Evolutionary conservation across 2,888 invertebrate species (phyloP), one percentile per base, ranked within the genome.

Genomic region (Rhodophaea formosa): DNA sequence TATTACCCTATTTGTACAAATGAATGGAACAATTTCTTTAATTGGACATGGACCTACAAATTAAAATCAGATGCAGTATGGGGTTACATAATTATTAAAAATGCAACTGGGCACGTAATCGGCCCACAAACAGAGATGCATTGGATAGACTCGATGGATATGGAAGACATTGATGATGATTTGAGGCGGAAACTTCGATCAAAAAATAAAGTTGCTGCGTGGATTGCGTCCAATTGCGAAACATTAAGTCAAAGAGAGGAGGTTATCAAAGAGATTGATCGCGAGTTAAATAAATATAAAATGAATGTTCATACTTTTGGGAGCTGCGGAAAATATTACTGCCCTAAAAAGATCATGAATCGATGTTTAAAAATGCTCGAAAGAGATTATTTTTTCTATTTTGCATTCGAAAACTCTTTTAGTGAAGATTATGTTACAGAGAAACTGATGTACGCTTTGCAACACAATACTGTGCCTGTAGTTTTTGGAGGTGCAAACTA

Each of bases 401-500:
- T 88, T 8, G 82, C 86, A 1, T 86, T 87, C 54, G 88, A 88
- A 62, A 87, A 85, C 62, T 70, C 85, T 10, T 53, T 86, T 0
- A 79, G 79, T 53, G 84, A 82, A n/a, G 88, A 89, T 70, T 88
- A 86, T 57, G 82, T 88, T 0, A 84, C 88, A 1, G 87, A 89
- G 63, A 88, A 86, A 62, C 58, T 88, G 29, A 61, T 87, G 10
- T 67, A 82, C 60, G 82, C 92, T 39, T 75, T 92, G n/a, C 91
- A 93, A 65, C 92, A 93, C 72, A 86, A 93, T 70, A 88, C 94
- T 0, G 86, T 95, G 12, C 95, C 95, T 0, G 90, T 95, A 6
- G 94, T 94, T 5, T 94, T 93, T 82, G 95, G 95, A 1, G 93
- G 93, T 46, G 93, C 92, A 53, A 93, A 95, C 79, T 95, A 95